These are phyloP conservation scores for Aleiodes leptofemur DNA, from an alignment of 2,888 invertebrate genomes.

Conservation along the genomic window DNA sequence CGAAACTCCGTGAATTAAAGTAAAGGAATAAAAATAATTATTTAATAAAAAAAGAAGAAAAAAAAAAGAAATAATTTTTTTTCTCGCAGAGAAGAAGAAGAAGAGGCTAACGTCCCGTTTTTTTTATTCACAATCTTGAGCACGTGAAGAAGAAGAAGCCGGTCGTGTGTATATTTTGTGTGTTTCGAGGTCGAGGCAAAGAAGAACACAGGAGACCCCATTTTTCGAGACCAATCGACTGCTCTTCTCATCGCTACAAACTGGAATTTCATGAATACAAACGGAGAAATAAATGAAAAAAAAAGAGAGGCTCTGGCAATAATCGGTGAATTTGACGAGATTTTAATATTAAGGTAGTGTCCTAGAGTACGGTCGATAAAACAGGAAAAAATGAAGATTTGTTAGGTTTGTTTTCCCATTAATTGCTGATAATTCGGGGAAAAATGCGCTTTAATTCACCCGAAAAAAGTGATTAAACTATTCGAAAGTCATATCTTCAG, in stretches of 20 bases:
- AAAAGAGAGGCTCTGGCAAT: neutral
- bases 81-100: neutral
- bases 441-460: no score
- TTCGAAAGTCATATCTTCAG: no score
- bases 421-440: no score
- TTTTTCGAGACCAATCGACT: conserved; percentile 39
- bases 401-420: no score
- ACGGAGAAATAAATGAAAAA: neutral
- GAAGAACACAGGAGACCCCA: conserved; percentile 57
- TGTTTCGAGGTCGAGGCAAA: conserved; percentile 68
- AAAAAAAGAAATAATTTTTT: neutral
- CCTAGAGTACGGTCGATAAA: no score
- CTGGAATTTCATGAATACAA: conserved; percentile 9
- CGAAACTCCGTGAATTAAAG: no score
- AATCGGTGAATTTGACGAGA: neutral
- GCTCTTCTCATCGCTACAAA: conserved; percentile 2
- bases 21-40: no score
- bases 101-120: neutral
- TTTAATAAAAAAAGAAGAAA: no score
- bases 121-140: conserved; percentile 4
- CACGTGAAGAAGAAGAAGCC: conserved; percentile 33
- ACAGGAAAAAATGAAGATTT: no score
- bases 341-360: no score
- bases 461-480: no score
- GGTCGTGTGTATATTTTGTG: conserved; percentile 63